phyloP scores from a whole-genome alignment of 2,888 invertebrate genomes.

The Chloromyia formosa region DNA sequence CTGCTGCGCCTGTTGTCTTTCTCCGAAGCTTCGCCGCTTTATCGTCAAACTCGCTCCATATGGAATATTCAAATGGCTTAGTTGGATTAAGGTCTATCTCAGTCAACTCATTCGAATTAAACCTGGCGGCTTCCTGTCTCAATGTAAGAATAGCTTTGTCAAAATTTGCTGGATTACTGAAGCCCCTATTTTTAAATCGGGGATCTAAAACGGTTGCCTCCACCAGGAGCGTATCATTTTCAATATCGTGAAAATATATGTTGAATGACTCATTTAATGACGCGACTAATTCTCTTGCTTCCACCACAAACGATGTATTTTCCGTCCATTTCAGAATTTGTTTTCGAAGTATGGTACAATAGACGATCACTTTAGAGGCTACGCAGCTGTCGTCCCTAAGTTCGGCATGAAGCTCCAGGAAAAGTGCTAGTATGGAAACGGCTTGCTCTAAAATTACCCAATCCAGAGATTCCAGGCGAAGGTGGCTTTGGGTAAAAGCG shows the following conservation, averaged over 20 bases:
- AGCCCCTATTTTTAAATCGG: background rate
- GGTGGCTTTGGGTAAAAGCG: background rate
- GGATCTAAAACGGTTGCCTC: background rate
- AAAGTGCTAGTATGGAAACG: background rate
- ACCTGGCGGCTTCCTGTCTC: background rate
- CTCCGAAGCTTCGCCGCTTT: background rate
- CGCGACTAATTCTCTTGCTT: background rate
- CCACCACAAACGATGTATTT: background rate
- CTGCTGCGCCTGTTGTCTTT: background rate
- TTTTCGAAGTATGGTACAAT: background rate
- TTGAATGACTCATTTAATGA: background rate
- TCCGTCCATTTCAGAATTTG: background rate
- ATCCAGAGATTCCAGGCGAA: background rate
- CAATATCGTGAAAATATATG: background rate
- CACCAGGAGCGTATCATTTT: background rate
- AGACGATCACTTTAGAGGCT: background rate
- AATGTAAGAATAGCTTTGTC: background rate
- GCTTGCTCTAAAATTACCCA: background rate
- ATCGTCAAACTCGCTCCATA: background rate
- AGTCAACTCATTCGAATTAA: background rate
- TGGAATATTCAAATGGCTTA: background rate
- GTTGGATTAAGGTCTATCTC: background rate
- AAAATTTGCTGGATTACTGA: background rate
- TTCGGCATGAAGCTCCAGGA: background rate
- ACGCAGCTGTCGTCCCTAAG: background rate